Evolutionary conservation across 2,797 vertebrate species (phyloP).

Genomic region (Manis pentadactyla): DNA sequence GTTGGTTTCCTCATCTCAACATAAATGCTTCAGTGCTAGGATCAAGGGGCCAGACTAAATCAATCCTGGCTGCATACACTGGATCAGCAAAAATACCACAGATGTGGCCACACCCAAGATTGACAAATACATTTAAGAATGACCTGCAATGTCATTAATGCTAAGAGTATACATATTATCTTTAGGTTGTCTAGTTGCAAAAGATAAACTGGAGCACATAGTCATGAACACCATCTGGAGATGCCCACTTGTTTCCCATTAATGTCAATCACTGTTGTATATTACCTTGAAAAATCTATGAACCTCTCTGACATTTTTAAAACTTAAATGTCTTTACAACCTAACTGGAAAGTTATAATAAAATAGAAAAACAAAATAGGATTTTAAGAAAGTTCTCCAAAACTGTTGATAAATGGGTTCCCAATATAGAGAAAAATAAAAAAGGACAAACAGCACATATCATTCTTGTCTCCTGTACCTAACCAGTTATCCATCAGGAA

Average conservation of each 20-base stretch:
- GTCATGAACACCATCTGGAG: neutral
- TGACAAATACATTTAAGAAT: constrained; percentile 24
- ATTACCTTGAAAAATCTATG: constrained; percentile 14
- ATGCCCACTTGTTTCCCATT: neutral
- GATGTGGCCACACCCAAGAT: neutral
- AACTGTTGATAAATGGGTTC: constrained; percentile 1
- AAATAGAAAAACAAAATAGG: neutral
- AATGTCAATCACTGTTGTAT: neutral
- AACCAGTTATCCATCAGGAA: constrained; percentile 3
- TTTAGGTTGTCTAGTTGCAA: neutral
- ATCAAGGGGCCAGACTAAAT: neutral
- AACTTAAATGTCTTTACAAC: constrained; percentile 43
- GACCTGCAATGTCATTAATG: constrained; percentile 6
- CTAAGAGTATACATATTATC: neutral
- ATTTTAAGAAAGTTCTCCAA: neutral
- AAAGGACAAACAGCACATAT: constrained; percentile 14
- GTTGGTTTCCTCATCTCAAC: neutral
- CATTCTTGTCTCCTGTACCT: neutral
- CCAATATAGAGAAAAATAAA: neutral
- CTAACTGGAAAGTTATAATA: constrained; percentile 30
- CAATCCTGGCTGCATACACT: neutral
- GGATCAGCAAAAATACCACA: neutral
- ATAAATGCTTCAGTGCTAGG: neutral
- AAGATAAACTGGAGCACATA: constrained; percentile 8
- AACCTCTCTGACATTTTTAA: neutral